Evolutionary conservation across 2,113 vertebrate genomes (phyloP).

Genomic region (Marmota monax): DNA sequence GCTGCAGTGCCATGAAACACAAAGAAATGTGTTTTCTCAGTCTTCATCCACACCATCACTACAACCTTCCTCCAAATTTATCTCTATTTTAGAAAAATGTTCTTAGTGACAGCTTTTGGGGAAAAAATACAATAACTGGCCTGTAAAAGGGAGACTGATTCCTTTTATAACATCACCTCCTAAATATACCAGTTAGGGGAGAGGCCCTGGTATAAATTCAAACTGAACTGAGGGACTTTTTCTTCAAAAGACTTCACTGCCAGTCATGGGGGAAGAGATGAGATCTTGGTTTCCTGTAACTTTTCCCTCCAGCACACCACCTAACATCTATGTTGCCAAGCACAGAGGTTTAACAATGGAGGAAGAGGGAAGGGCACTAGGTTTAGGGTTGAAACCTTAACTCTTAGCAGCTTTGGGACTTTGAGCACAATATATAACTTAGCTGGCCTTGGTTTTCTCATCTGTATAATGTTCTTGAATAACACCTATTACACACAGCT

Average conservation of each 20-base stretch:
- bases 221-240: neutral
- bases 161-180: neutral
- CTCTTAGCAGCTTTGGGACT: neutral
- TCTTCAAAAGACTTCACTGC: constrained; percentile 1
- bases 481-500: neutral
- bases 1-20: rapidly evolving
- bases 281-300: neutral
- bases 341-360: neutral
- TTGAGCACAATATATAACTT: neutral
- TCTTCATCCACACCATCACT: neutral
- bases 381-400: neutral
- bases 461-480: neutral
- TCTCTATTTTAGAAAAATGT: constrained; percentile 31
- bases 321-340: neutral
- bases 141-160: constrained; percentile 19
- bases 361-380: too few relatives aligned
- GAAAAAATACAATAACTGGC: neutral
- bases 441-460: neutral
- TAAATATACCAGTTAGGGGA: neutral
- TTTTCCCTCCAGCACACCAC: neutral
- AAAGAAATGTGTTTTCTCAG: neutral
- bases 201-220: neutral
- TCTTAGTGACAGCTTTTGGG: neutral
- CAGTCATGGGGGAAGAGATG: neutral
- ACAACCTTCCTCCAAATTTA: neutral